Conservation (phyloP, 2,797 vertebrate genomes). For the Phrynocephalus forsythii region DNA sequence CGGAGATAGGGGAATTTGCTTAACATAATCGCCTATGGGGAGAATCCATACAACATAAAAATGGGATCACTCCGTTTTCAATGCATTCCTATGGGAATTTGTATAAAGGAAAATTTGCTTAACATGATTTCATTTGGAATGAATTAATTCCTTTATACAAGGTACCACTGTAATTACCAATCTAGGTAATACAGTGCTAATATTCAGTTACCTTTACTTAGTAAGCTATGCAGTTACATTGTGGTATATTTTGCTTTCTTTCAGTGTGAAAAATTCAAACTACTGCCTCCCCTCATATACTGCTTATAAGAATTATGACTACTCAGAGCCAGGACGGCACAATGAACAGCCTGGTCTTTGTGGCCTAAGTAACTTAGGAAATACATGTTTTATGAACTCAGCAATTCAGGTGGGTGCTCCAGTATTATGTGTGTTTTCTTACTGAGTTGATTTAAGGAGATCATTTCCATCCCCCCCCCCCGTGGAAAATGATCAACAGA, state of each 20-base stretch:
- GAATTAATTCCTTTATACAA: too few relatives aligned
- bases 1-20: too few relatives aligned
- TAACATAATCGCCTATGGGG: too few relatives aligned
- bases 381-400: slow-evolving; percentile 99
- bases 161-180: slow-evolving; percentile 8
- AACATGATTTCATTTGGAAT: too few relatives aligned
- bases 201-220: slow-evolving; percentile 20
- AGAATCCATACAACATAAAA: too few relatives aligned
- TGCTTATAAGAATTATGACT: slow-evolving; percentile 95
- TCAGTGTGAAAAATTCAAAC: slow-evolving; percentile 97
- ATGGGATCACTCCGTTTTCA: too few relatives aligned
- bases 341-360: slow-evolving; percentile 94
- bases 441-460: slow-evolving; percentile 32
- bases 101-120: too few relatives aligned
- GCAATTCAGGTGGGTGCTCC: slow-evolving; percentile 92
- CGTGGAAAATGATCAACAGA: background rate
- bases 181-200: slow-evolving; percentile 45
- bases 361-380: slow-evolving; percentile 97
- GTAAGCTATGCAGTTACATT: slow-evolving; percentile 55
- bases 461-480: background rate
- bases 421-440: slow-evolving; percentile 49
- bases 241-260: slow-evolving; percentile 71
- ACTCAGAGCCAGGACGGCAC: slow-evolving; percentile 92
- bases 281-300: slow-evolving; percentile 95
- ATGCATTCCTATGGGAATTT: too few relatives aligned